Percentiles rank a stretch among this genome's conserved stretches.
These are phyloP conservation scores for Girardia tigrina DNA, from an alignment of 2,888 invertebrate genomes.

Conservation along the genomic window DNA sequence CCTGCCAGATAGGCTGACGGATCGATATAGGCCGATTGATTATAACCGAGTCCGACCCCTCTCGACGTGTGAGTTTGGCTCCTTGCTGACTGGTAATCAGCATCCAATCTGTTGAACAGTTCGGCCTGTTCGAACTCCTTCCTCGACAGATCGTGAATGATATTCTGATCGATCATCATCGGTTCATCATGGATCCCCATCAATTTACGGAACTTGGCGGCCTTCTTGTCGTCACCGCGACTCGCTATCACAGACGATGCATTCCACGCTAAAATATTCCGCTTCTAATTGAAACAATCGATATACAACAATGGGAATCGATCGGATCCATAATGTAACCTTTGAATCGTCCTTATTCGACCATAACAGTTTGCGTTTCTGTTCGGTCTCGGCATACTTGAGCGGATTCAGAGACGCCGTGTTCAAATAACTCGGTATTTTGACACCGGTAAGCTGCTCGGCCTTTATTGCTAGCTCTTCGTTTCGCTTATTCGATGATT, in stretches of 20 bases:
- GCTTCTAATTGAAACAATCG: slow-evolving; percentile 53
- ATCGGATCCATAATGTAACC: no score
- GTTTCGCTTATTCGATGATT: no score
- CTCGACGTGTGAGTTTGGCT: slow-evolving; percentile 89
- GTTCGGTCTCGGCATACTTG: slow-evolving; percentile 64
- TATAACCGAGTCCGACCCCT: slow-evolving; percentile 54
- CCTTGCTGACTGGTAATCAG: slow-evolving; percentile 85
- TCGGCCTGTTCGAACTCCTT: slow-evolving; percentile 54
- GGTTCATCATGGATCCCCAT: slow-evolving; percentile 70
- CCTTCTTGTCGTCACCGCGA: slow-evolving; percentile 70
- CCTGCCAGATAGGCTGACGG: slow-evolving; percentile 1
- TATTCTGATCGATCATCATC: neutral
- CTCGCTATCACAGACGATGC: neutral
- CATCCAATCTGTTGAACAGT: slow-evolving; percentile 79
- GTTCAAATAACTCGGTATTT: slow-evolving; percentile 62
- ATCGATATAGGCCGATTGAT: slow-evolving; percentile 18
- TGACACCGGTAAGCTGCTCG: slow-evolving; percentile 52
- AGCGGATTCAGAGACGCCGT: slow-evolving; percentile 63
- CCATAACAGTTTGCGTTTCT: slow-evolving; percentile 81
- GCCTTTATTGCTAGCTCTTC: slow-evolving; percentile 41
- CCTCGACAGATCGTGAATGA: slow-evolving; percentile 31
- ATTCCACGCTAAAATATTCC: slow-evolving; percentile 3
- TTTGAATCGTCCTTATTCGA: slow-evolving; percentile 43
- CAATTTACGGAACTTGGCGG: slow-evolving; percentile 80
- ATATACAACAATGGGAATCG: no score